Base-by-base conservation (phyloP, 2,113 vertebrate genomes). In the Dipodomys merriami region DNA sequence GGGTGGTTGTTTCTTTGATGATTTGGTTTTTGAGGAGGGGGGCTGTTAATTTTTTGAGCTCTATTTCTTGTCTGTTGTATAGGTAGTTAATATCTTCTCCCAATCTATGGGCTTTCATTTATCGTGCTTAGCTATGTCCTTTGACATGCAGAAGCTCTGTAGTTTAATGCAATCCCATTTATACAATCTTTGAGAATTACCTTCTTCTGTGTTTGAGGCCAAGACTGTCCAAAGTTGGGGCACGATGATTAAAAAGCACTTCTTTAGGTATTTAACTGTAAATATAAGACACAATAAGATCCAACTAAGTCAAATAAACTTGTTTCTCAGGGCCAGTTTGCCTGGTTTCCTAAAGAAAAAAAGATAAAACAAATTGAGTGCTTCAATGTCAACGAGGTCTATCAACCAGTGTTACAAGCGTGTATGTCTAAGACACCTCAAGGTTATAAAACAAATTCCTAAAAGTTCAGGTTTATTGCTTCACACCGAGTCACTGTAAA, bases 381-480 rank as follows among this genome's bases (percentile, higher is more conserved):
- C 60, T 67, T 93, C 92, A 77, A 0, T 95, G 96, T 93, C 90
- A 96, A 85, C 88, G 90, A 91, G 95, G 82, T 95, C 90, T 72
- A 79, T 91, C 90, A 97, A 91, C 39, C 79, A 83, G 65, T 25
- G 62, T 95, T 88, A 88, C 65, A 95, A 93, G 82, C 62, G 6
- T 73, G 82, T 76, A 83, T 83, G 85, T 85, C 88, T 93, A 91
- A 95, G 96, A 93, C 74, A 92, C 78, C 85, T 95, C 88, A 94
- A 91, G 92, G 88, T 96, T 93, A 95, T 93, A 95, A 96, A 96
- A 95, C 84, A 95, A 94, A 96, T 95, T 95, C 90, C 93, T 93
- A 46, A 94, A 96, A 95, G 94, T 93, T 91, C 91, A 94, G 73
- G 44, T 87, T 96, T 96, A 95, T 95, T 84, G n/a, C 85, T 93